Evolutionary conservation across 2,888 invertebrate genomes (phyloP).

Genomic region (Digitonthophagus gazella): DNA sequence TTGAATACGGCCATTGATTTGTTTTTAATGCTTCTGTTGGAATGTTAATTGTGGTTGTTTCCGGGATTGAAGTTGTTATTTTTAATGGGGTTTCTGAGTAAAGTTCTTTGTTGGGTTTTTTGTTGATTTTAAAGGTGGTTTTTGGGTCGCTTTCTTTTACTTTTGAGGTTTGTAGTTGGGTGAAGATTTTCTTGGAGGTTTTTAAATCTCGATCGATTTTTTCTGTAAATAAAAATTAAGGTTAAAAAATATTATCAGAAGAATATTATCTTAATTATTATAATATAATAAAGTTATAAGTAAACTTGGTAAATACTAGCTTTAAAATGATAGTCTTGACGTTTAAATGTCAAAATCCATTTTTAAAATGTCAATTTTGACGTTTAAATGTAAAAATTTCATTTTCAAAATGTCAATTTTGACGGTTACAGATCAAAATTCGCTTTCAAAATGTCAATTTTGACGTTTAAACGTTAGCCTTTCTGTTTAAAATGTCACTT

Average conservation of each 20-base stretch:
- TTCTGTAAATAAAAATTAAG: constrained; percentile 41
- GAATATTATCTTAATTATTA: background rate
- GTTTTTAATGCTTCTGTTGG: constrained; percentile 22
- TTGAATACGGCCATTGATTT: constrained; percentile 24
- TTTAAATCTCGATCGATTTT: constrained; percentile 44
- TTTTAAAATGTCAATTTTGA: too few relatives aligned
- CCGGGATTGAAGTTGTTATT: constrained; percentile 1
- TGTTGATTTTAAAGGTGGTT: constrained; percentile 21
- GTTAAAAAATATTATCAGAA: background rate
- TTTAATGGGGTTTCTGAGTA: constrained; percentile 19
- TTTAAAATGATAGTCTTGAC: too few relatives aligned
- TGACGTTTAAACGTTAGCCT: too few relatives aligned
- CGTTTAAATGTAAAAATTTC: too few relatives aligned
- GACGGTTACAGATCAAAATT: too few relatives aligned
- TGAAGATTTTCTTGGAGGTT: constrained; percentile 42
- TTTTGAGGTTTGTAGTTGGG: constrained; percentile 33
- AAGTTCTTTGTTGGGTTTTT: constrained; percentile 2
- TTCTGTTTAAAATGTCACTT: too few relatives aligned
- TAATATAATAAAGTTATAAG: too few relatives aligned
- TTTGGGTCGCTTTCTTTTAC: constrained; percentile 18
- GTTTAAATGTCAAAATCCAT: too few relatives aligned
- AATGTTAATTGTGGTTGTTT: background rate
- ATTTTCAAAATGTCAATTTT: too few relatives aligned
- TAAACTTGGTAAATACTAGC: too few relatives aligned
- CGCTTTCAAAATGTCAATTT: too few relatives aligned